Conservation (phyloP, 2,113 vertebrate genomes). For the Panurus biarmicus region DNA sequence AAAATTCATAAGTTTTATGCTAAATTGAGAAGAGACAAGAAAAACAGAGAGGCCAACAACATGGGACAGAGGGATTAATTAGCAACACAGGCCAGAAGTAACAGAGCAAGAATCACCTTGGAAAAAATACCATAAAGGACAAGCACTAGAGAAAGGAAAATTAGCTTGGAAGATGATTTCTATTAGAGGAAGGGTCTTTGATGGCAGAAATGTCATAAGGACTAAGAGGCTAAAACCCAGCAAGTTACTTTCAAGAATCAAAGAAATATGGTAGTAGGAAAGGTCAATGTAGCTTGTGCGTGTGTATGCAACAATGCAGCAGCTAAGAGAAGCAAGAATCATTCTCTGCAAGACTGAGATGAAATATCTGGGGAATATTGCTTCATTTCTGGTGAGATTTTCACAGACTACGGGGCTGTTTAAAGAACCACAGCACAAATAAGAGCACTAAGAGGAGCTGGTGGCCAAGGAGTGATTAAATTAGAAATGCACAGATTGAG, state of each 20-base stretch:
- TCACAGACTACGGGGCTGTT: neutral
- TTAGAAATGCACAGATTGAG: neutral
- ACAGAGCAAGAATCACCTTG: neutral
- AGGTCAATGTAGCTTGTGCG: neutral
- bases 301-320: neutral
- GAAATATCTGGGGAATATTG: neutral
- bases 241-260: neutral
- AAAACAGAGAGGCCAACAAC: neutral
- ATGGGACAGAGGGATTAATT: neutral
- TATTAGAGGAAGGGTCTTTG: neutral
- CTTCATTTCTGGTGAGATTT: neutral
- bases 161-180: neutral
- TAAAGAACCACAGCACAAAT: neutral
- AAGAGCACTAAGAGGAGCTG: neutral
- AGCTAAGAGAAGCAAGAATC: neutral
- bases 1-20: neutral
- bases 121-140: neutral
- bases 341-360: neutral
- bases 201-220: neutral
- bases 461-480: neutral
- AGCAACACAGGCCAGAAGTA: neutral
- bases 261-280: neutral
- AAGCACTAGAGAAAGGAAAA: neutral
- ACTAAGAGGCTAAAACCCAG: neutral
- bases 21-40: neutral